Evolutionary conservation across 2,113 vertebrate species (phyloP).

Genomic region (Mola mola): DNA sequence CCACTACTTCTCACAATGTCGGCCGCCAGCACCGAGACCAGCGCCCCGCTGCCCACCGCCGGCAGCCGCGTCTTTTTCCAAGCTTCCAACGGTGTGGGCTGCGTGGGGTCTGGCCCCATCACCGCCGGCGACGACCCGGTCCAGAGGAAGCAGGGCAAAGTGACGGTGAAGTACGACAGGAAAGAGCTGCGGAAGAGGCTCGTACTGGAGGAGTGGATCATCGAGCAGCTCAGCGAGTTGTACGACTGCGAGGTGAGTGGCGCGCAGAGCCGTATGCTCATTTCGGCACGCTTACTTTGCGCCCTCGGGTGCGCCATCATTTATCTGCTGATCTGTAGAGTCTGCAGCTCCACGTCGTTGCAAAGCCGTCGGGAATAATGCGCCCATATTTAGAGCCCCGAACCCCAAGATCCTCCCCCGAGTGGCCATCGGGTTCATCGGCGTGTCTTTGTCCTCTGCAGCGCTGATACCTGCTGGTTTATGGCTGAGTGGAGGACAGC

Average conservation of each 20-base stretch:
- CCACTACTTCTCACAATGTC: slow-evolving; percentile 72
- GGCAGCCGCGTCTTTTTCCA: slow-evolving; percentile 91
- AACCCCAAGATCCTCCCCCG: not conserved
- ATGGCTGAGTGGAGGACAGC: not conserved
- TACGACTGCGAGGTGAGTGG: slow-evolving; percentile 93
- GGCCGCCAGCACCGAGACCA: slow-evolving; percentile 81
- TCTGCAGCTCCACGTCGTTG: too few relatives aligned
- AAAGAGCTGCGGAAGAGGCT: slow-evolving; percentile 96
- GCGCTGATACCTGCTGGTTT: slow-evolving; percentile 9
- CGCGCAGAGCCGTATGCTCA: too few relatives aligned
- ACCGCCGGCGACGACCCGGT: slow-evolving; percentile 82
- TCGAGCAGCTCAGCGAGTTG: slow-evolving; percentile 93
- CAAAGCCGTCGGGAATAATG: too few relatives aligned
- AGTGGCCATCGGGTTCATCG: not conserved
- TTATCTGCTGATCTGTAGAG: too few relatives aligned
- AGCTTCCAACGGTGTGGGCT: slow-evolving; percentile 79
- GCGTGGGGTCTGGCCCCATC: slow-evolving; percentile 77
- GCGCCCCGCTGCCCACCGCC: slow-evolving; percentile 75
- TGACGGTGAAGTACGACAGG: slow-evolving; percentile 97
- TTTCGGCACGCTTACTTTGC: too few relatives aligned
- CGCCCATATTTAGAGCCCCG: not conserved
- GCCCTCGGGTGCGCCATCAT: too few relatives aligned
- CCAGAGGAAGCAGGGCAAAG: slow-evolving; percentile 93
- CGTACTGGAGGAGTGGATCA: slow-evolving; percentile 96
- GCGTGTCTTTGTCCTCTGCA: slow-evolving; percentile 36